Evolutionary conservation across 2,888 invertebrate genomes (phyloP).

Genomic region (Tholera decimalis): DNA sequence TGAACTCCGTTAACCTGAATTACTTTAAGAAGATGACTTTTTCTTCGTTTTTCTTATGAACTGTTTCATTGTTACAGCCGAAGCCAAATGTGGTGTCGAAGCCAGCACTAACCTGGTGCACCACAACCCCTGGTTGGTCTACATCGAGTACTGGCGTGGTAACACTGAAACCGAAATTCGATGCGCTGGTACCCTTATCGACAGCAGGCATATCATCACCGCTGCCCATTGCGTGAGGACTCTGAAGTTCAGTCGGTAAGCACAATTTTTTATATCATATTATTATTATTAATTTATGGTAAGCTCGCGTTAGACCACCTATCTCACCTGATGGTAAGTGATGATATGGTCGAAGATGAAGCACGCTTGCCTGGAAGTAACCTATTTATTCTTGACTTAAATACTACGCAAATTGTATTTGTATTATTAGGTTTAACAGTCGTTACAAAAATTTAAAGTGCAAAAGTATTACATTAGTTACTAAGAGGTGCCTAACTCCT

Average conservation of each 20-base stretch:
- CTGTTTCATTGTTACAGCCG: constrained; percentile 41
- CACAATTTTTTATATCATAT: too few species aligned
- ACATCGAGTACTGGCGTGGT: constrained; percentile 71
- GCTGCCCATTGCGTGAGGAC: constrained; percentile 77
- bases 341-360: too few species aligned
- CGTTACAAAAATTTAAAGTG: background rate
- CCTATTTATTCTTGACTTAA: too few species aligned
- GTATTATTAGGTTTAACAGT: background rate
- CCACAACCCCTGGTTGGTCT: constrained; percentile 77
- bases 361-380: too few species aligned
- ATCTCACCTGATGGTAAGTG: too few species aligned
- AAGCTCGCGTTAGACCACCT: too few species aligned
- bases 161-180: constrained; percentile 61
- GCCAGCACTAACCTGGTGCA: constrained; percentile 74
- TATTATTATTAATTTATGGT: too few species aligned
- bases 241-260: constrained; percentile 69
- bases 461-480: background rate
- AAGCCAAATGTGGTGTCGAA: constrained; percentile 73
- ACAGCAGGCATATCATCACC: constrained; percentile 72
- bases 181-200: constrained; percentile 75
- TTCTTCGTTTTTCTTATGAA: background rate
- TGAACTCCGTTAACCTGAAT: too few species aligned
- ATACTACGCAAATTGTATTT: background rate
- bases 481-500: too few species aligned
- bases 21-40: background rate